phyloP scores from a whole-genome alignment of 2,113 vertebrate species.

The Hippocampus guttulatus region DNA sequence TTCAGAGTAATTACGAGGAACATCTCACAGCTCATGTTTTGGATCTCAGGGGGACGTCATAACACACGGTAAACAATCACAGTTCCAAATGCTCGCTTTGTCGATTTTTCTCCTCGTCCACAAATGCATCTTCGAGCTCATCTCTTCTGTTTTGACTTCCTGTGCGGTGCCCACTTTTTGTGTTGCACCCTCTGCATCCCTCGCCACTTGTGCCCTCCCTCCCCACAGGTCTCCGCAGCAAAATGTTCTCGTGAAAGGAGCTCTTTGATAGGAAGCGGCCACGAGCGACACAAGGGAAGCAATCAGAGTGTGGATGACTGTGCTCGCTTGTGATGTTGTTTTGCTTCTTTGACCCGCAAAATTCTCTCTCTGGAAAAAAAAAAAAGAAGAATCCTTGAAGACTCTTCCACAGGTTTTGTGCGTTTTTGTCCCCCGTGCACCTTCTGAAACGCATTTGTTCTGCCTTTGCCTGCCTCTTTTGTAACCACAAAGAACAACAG shows the following conservation, averaged over 20 bases:
- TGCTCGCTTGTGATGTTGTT: constrained; percentile 52
- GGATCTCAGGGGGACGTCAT: background rate
- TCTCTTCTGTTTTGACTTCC: constrained; percentile 57
- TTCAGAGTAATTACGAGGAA: background rate
- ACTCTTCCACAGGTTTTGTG: constrained; percentile 33
- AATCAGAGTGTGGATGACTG: constrained; percentile 66
- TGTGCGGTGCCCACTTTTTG: constrained; percentile 45
- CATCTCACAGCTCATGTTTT: background rate
- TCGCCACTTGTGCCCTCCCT: background rate
- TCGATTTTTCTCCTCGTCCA: constrained; percentile 40
- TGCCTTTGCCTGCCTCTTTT: constrained; percentile 46
- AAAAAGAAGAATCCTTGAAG: constrained; percentile 42
- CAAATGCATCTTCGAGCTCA: constrained; percentile 37
- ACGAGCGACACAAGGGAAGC: constrained; percentile 68
- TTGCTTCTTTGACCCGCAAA: constrained; percentile 64
- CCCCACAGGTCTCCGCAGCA: constrained; percentile 56
- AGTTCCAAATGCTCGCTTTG: background rate
- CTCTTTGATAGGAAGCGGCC: constrained; percentile 67
- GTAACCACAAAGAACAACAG: constrained; percentile 60
- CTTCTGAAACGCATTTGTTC: constrained; percentile 54
- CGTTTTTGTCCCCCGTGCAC: constrained; percentile 50
- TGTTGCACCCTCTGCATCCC: constrained; percentile 23
- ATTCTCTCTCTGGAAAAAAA: constrained; percentile 28
- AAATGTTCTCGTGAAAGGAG: constrained; percentile 70
- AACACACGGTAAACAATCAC: background rate